These are phyloP conservation scores for Caenorhabditis sulstoni DNA, from an alignment of 2,888 invertebrate genomes.

Conservation along the genomic window DNA sequence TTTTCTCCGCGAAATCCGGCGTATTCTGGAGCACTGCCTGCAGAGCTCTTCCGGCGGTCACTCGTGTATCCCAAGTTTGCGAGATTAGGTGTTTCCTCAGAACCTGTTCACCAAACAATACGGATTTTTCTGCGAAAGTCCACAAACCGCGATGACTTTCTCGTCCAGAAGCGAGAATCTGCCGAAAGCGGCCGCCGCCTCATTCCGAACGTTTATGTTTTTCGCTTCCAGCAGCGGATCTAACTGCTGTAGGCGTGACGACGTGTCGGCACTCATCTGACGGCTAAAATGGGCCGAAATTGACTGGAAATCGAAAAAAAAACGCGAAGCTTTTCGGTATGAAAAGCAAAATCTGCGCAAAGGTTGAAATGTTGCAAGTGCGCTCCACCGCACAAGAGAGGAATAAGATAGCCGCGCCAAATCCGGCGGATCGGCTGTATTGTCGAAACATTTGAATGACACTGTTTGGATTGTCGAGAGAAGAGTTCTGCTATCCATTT, in stretches of 20 bases:
- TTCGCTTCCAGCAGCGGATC: slow-evolving; percentile 75
- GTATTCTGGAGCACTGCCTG: slow-evolving; percentile 59
- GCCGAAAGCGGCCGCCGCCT: slow-evolving; percentile 72
- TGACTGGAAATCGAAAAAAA: neutral
- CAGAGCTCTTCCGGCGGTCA: slow-evolving; percentile 74
- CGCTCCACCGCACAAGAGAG: slow-evolving; percentile 13
- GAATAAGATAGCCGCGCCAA: neutral
- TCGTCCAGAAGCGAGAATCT: slow-evolving; percentile 71
- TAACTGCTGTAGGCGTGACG: slow-evolving; percentile 69
- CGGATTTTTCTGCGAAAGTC: neutral
- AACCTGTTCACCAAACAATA: slow-evolving; percentile 51
- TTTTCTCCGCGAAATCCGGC: slow-evolving; percentile 18
- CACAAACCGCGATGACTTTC: slow-evolving; percentile 59
- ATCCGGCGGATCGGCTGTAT: too few species aligned
- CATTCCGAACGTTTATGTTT: slow-evolving; percentile 74
- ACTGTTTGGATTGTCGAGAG: neutral
- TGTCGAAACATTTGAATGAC: neutral
- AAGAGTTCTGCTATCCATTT: slow-evolving; percentile 46
- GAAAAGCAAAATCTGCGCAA: neutral
- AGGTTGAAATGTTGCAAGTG: neutral
- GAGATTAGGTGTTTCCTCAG: slow-evolving; percentile 63
- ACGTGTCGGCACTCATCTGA: slow-evolving; percentile 50
- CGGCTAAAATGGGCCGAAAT: slow-evolving; percentile 8
- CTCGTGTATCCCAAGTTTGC: slow-evolving; percentile 74
- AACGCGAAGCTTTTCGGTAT: neutral